Conservation (phyloP, 2,113 vertebrate species). For the Nannobrachium achirus region DNA sequence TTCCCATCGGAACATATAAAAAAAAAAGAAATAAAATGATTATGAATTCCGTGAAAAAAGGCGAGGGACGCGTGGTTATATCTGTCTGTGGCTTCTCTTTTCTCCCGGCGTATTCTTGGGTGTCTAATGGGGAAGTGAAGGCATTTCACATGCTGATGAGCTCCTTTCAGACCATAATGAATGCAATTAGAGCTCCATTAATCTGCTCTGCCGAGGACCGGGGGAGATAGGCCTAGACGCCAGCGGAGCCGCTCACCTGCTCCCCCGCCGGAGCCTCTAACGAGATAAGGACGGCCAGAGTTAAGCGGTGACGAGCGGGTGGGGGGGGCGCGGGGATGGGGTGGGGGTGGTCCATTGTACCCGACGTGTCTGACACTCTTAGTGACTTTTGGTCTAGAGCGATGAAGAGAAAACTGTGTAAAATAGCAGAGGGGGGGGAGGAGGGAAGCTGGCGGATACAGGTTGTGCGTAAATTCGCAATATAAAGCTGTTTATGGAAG, state of each 20-base stretch:
- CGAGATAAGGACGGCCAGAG: background rate
- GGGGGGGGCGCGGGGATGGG: background rate
- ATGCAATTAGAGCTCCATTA: conserved; percentile 20
- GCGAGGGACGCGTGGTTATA: background rate
- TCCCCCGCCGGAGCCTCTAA: background rate
- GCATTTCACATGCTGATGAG: conserved; percentile 10
- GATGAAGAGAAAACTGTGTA: no score
- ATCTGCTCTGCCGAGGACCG: conserved; percentile 9
- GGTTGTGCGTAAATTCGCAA: no score
- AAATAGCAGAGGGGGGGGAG: background rate
- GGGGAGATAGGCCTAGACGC: background rate
- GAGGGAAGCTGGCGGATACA: background rate
- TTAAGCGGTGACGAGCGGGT: background rate
- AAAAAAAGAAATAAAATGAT: no score
- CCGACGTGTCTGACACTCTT: no score
- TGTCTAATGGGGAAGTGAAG: conserved; percentile 26
- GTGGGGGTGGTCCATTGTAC: background rate
- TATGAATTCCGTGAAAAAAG: no score
- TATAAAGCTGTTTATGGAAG: no score
- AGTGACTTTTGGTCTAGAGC: no score
- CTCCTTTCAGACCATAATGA: conserved; percentile 34
- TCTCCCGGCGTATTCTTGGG: background rate
- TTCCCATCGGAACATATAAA: no score
- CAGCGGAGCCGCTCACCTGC: background rate
- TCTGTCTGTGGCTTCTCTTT: background rate